Conservation (phyloP, 2,113 vertebrate genomes). For the Myotis davidii region DNA sequence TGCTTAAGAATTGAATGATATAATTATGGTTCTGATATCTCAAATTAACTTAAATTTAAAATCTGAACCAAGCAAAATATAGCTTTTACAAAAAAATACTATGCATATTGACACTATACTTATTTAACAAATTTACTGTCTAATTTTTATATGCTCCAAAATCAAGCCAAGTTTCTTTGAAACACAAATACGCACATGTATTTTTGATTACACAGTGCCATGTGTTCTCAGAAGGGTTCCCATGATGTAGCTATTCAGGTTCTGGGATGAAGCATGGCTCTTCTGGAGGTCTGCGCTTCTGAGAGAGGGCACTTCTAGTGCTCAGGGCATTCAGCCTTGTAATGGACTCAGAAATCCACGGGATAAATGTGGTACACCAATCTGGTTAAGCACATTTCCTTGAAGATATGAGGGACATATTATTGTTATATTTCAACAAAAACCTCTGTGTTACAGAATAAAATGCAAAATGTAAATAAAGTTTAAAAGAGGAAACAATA, state of each 20-base stretch:
- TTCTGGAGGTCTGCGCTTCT: background rate
- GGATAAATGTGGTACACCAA: background rate
- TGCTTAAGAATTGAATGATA: background rate
- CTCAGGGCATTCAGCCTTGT: background rate
- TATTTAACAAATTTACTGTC: background rate
- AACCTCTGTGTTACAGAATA: background rate
- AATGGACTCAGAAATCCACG: background rate
- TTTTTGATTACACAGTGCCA: background rate
- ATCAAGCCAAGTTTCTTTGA: background rate
- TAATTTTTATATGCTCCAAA: constrained; percentile 22
- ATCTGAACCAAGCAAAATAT: background rate
- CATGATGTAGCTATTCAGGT: background rate
- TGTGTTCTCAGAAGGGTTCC: background rate
- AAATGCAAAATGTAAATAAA: background rate
- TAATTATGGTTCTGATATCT: background rate
- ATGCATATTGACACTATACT: background rate
- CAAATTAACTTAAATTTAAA: constrained; percentile 32
- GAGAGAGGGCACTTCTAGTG: background rate
- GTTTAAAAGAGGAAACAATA: background rate
- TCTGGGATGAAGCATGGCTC: background rate
- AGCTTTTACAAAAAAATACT: background rate
- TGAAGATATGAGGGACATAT: background rate
- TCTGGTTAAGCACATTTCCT: background rate
- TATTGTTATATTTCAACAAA: constrained; percentile 6
- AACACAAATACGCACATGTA: background rate